Conservation (phyloP, 2,797 vertebrate species). For the Macropus fuliginosus region DNA sequence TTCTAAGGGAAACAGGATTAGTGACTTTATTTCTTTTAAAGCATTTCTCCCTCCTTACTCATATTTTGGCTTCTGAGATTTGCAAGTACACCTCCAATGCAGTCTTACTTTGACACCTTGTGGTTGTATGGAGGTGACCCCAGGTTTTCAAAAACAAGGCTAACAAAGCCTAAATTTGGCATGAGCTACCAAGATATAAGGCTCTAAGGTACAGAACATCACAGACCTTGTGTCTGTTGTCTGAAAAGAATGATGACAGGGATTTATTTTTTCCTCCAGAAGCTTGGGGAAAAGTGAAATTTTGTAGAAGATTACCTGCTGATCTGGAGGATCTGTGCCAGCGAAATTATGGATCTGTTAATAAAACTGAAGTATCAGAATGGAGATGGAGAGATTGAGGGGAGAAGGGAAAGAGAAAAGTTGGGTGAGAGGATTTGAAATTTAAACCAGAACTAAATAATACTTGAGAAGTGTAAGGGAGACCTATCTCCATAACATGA, state of each 20-base stretch:
- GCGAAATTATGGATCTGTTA: background rate
- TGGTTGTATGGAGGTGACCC: background rate
- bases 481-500: background rate
- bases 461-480: too few species aligned
- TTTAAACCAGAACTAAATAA: rapidly evolving
- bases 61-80: background rate
- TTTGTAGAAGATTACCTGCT: background rate
- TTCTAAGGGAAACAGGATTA: background rate
- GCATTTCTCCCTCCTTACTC: background rate
- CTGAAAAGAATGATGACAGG: background rate
- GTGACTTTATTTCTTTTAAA: background rate
- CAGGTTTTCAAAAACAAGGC: background rate
- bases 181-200: background rate
- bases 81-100: background rate
- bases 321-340: background rate
- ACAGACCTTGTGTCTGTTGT: background rate
- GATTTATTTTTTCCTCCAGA: background rate
- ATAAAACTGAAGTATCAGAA: background rate
- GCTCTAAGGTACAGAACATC: background rate
- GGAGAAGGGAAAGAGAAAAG: rapidly evolving
- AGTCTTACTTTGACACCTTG: background rate
- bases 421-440: background rate
- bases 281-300: background rate
- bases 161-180: background rate
- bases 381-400: background rate